phyloP scores from a whole-genome alignment of 2,113 vertebrate species.

The Oreotrochilus melanogaster region DNA sequence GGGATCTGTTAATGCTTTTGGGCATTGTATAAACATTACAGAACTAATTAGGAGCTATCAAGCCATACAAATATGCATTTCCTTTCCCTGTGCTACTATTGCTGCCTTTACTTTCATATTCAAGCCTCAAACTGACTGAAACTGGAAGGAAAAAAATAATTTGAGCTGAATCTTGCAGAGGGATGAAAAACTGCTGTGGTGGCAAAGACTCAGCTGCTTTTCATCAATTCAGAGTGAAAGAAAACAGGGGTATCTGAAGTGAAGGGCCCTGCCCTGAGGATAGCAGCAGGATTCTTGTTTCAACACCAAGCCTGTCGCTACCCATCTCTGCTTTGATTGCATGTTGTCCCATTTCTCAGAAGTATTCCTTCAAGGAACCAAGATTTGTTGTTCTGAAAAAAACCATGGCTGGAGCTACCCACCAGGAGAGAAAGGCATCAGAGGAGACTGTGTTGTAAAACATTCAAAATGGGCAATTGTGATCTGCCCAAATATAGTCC shows the following conservation, averaged over 20 bases:
- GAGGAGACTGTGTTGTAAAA: background rate
- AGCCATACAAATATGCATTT: background rate
- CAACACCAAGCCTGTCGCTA: background rate
- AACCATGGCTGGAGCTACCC: background rate
- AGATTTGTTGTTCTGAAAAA: constrained; percentile 17
- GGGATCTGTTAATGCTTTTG: background rate
- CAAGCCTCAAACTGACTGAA: background rate
- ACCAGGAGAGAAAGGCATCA: background rate
- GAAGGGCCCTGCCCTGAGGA: background rate
- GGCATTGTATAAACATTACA: background rate
- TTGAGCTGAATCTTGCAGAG: background rate
- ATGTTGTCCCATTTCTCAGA: background rate
- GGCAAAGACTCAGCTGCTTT: constrained; percentile 24
- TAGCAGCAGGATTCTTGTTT: background rate
- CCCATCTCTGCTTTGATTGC: background rate
- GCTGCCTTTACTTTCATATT: constrained; percentile 2
- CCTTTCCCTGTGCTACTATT: background rate
- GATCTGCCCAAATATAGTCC: background rate
- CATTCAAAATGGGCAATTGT: background rate
- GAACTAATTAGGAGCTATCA: background rate
- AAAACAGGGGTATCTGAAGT: background rate
- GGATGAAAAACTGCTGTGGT: background rate
- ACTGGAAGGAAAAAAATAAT: background rate
- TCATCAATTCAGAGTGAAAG: background rate
- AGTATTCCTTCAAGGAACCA: background rate